Base-by-base conservation (phyloP, 2,888 invertebrate genomes). In the Andrena marginata region DNA sequence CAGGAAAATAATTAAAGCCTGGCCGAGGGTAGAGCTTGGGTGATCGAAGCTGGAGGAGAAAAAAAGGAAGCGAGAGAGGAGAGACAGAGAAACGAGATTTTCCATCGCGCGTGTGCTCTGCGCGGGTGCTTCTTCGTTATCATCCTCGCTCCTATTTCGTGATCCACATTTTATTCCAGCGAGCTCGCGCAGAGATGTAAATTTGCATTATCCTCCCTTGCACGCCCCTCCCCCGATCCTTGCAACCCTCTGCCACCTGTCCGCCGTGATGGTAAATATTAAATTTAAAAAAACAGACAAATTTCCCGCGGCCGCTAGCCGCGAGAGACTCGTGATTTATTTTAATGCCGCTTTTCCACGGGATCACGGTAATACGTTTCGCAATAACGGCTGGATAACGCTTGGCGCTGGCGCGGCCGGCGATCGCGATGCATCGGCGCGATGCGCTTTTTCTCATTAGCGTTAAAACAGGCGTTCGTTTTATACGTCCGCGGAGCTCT, bases 261-360 rank as follows among this genome's bases (percentile, higher is more conserved):
- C 56, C 56, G 23, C 29, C 26, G 23, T 4, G 13, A 26, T n/a
- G 62, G 23, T 29, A 48, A 67, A 67, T 71, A 78, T 72, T 78
- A 71, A 78, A 80, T 80, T 80, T 79, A 62, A 80, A 80, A 67
- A 80, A 80, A 72, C 79, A 20, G 71, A 56, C 79, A 67, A 71
- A 80, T 80, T 54, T 23, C 33, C 31, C 56, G 2, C 35, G 31
- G 63, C 56, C 23, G 8, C 23, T 48, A n/a, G 33, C 33, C 23
- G 42, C 29, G 71, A 49, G 64, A 49, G 48, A 59, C 20, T 23
- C 10, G 13, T 80, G 72, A 72, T 78, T 80, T 79, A 80, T 80
- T 77, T 64, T 56, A 48, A 60, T 35, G 2, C 42, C 64, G 48
- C n/a, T 2, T 29, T 62, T 20, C 4, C 20, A 48, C n/a, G 20